Base-by-base conservation (phyloP, 2,797 vertebrate species). In the Columba guinea region DNA sequence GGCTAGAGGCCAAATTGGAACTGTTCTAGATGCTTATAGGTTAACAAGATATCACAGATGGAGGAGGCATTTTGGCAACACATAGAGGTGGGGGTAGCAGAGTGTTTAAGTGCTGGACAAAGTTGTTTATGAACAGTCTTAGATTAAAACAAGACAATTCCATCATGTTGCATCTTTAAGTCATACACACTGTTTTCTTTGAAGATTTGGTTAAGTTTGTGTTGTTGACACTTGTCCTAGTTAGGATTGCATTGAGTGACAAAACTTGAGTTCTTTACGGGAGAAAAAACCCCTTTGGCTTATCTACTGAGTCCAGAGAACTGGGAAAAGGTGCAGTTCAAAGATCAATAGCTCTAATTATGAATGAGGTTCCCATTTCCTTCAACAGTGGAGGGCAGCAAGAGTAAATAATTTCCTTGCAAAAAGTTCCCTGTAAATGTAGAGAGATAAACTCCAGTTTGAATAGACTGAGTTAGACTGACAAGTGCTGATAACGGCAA, bases 291-390 rank as follows among this genome's bases (percentile, higher is more conserved):
- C 11, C 5, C 26, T 52, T 64, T 77, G 62, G 63, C 53, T 69
- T 94, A 52, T 81, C 64, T 88, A 69, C n/a, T 55, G 39, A 84
- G 69, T 48, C 55, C 37, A 55, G 83, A 63, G 85, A 94, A 52
- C 85, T 65, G n/a, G 81, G 84, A 83, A 93, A 89, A 78, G 63
- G 39, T 75, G 55, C 53, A 83, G 51, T 92, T 90, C 59, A 60
- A 30, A 92, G 90, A 82, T 89, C 89, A 83, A 3, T 84, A 59
- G n/a, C 69, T 80, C 34, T 89, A 84, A 92, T 94, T 93, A 86
- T 79, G 91, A 76, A 78, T 9, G 28, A 90, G 68, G 93, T 87
- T 76, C 35, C 44, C 46, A 59, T 95, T 92, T 95, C 69, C 39
- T 41, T 81, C 32, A n/a, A 22, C 34, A 69, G 53, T 34, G 32